Evolutionary conservation across 2,888 invertebrate genomes (phyloP), one percentile per base, ranked within the genome.

Genomic region (Drosophila limbata): DNA sequence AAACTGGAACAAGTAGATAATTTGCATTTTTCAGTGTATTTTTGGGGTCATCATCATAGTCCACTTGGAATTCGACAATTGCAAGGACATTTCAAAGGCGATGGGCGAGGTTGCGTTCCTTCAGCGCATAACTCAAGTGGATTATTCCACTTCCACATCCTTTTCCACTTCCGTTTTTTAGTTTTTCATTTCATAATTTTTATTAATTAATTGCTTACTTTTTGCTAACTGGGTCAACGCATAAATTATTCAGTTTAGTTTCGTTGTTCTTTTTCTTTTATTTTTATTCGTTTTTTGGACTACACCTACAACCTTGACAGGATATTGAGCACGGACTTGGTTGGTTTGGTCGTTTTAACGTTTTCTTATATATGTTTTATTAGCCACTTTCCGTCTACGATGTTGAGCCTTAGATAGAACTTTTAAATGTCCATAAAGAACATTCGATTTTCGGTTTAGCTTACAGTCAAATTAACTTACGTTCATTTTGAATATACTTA

Each of bases 41-140:
- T 84, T 85, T 85, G 51, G 51, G 88, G 86, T 78, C 78, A 64
- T 40, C 78, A 64, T 40, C 33, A 33, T 56, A 40, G 28, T 40
- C 42, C 42, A 31, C 31, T 45, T 44, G 42, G 55, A 42, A 61
- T 37, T 37, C 42, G 45, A 37, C 45, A 37, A 57, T 52, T 82
- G 88, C 88, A 84, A 84, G 88, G 88, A 84, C 84, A 76, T 75
- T 81, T 81, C 51, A 88, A 84, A 84, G 81, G 69, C 84, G 69
- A 28, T 21, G 21, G 28, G 11, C 21, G 19, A 11, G 35, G 63
- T 63, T 80, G 72, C 80, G 78, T 80, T 80, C 60, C 42, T 53
- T 53, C 10, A 60, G 61, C 62, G 55, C 70, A 79, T 87, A 76
- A 81, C 68, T 81, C 73, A 69, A 52, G 40, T 65, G 21, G 28